Conservation (phyloP, 2,888 invertebrate species). For the Seira ritae region DNA sequence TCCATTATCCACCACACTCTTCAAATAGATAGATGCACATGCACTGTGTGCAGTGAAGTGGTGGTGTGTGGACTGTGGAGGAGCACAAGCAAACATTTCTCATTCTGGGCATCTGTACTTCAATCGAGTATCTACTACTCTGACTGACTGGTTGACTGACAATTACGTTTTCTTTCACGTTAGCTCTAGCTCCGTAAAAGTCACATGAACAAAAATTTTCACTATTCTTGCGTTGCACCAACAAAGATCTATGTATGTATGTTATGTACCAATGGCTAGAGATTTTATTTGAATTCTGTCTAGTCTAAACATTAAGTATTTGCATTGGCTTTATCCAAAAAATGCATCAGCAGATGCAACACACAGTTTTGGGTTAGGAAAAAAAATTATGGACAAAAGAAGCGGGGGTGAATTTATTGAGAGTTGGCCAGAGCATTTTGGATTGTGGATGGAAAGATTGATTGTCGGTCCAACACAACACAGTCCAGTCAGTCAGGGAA, state of each 20-base stretch:
- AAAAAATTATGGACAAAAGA: constrained; percentile 1
- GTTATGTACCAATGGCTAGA: background rate
- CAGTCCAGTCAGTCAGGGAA: background rate
- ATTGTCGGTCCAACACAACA: no score
- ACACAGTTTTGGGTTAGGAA: background rate
- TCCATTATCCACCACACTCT: constrained; percentile 37
- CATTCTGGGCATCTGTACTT: background rate
- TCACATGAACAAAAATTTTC: background rate
- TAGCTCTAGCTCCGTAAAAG: background rate
- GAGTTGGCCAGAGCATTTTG: background rate
- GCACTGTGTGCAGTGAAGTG: background rate
- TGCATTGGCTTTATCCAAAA: no score
- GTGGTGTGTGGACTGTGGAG: background rate
- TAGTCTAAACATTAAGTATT: no score
- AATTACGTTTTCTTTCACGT: background rate
- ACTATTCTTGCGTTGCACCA: background rate
- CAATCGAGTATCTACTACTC: background rate
- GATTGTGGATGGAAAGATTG: background rate
- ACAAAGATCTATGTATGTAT: no score
- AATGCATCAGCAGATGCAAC: background rate
- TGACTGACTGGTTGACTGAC: constrained; percentile 16
- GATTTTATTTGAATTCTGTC: background rate
- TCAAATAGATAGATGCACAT: background rate
- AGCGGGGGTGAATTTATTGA: background rate
- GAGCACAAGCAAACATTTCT: background rate